Evolutionary conservation across 2,888 invertebrate genomes (phyloP).

Genomic region (Sinopyrophorus schimmeli): DNA sequence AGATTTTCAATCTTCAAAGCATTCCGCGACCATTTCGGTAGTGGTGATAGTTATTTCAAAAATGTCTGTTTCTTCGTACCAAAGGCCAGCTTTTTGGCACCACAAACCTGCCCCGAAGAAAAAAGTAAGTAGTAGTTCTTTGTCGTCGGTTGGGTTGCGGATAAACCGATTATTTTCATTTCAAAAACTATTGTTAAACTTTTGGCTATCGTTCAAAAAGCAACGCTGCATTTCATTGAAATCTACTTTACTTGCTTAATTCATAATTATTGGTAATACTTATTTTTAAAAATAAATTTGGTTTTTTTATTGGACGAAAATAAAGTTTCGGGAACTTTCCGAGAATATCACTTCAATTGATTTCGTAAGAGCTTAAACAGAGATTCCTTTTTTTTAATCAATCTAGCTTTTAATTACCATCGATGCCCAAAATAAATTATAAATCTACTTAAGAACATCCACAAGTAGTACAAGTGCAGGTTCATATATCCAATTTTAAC

Average conservation of each 20-base stretch:
- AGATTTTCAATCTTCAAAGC: conserved; percentile 32
- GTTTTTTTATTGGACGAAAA: too few species aligned
- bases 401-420: too few species aligned
- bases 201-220: conserved; percentile 6
- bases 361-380: too few species aligned
- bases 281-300: too few species aligned
- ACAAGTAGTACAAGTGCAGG: conserved; percentile 30
- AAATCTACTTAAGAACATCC: too few species aligned
- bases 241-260: too few species aligned
- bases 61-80: conserved; percentile 56
- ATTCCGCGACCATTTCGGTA: conserved; percentile 39
- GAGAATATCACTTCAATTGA: too few species aligned
- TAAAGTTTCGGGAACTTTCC: too few species aligned
- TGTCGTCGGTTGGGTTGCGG: conserved; percentile 9
- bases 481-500: conserved; percentile 26
- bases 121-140: conserved; percentile 51
- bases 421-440: too few species aligned
- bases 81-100: conserved; percentile 68
- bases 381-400: too few species aligned
- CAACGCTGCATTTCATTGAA: conserved; percentile 1
- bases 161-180: background rate
- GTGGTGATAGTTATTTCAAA: conserved; percentile 37
- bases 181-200: background rate
- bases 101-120: conserved; percentile 52
- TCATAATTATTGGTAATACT: too few species aligned